Evolutionary conservation across 2,888 invertebrate species (phyloP), one percentile per base, ranked within the genome.

Genomic region (Noctua pronuba): DNA sequence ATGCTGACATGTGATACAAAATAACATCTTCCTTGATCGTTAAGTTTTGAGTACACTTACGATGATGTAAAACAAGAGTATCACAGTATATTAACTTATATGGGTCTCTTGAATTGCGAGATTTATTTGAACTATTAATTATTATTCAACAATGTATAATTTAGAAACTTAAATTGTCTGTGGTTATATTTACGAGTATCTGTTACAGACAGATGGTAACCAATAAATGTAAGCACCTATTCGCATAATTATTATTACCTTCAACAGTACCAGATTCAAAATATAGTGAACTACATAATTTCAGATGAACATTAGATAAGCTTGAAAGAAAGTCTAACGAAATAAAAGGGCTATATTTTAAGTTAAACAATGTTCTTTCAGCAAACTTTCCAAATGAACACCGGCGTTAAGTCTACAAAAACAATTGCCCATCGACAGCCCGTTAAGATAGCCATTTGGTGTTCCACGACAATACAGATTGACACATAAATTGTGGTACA

Each of bases 401-500:
- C 66, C 46, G 55, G 49, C 67, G 81, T 79, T 86, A 75, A 80
- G 78, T 84, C 75, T 78, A 80, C 70, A 76, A 80, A 82, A 80
- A 81, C 82, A 82, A 84, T 73, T 85, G 71, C 81, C 83, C 83
- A 86, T 90, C 86, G 88, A 86, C 89, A 83, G 86, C 78, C 78
- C 72, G 64, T 83, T 75, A 81, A 80, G 79, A 78, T 81, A 73
- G 83, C 87, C 82, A 88, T 90, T 88, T 85, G 83, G 86, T 88
- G 86, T 88, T 83, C 81, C 86, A 89, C 87, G 90, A 92, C 92
- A 92, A 92, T 93, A 92, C 92, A 92, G 93, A 94, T 93, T 92
- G 92, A 94, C 92, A 92, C 91, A 93, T 93, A 94, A 94, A 95
- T 92, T 93, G 91, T 90, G 90, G 89, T 92, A 92, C 90, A 94